Evolutionary conservation across 2,888 invertebrate genomes (phyloP).

Genomic region (Cheilosia pagana): DNA sequence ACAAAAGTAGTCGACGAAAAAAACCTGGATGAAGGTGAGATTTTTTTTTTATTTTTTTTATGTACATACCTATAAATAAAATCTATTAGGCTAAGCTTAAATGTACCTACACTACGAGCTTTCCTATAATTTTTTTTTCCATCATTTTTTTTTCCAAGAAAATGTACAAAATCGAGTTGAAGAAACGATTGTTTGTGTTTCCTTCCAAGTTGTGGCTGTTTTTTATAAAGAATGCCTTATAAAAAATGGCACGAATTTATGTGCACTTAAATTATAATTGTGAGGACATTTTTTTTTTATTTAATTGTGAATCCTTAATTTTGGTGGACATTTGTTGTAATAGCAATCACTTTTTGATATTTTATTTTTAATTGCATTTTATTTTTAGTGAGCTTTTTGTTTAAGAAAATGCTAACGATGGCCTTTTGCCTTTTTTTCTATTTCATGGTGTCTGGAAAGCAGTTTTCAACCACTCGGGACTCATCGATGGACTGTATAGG

Average conservation of each 20-base stretch:
- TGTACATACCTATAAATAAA: slow-evolving; percentile 32
- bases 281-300: slow-evolving; percentile 47
- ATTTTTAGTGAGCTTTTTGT: background rate
- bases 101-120: slow-evolving; percentile 58
- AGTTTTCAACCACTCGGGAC: slow-evolving; percentile 81
- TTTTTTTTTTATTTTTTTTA: slow-evolving; percentile 69
- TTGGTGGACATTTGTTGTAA: slow-evolving; percentile 60
- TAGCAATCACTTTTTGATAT: slow-evolving; percentile 24
- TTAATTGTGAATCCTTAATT: slow-evolving; percentile 42
- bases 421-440: slow-evolving; percentile 42
- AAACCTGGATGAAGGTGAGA: slow-evolving; percentile 74
- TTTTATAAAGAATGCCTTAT: slow-evolving; percentile 80
- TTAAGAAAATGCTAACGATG: slow-evolving; percentile 14
- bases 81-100: slow-evolving; percentile 68
- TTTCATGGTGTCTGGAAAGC: slow-evolving; percentile 9
- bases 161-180: slow-evolving; percentile 33
- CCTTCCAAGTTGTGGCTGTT: slow-evolving; percentile 43
- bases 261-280: slow-evolving; percentile 41
- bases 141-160: slow-evolving; percentile 26
- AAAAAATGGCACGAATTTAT: slow-evolving; percentile 67
- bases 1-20: slow-evolving; percentile 43
- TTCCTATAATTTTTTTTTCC: slow-evolving; percentile 45
- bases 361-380: background rate
- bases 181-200: slow-evolving; percentile 34
- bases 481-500: slow-evolving; percentile 83